Evolutionary conservation across 2,113 vertebrate genomes (phyloP), one percentile per base, ranked within the genome.

Genomic region (Euleptes europaea): DNA sequence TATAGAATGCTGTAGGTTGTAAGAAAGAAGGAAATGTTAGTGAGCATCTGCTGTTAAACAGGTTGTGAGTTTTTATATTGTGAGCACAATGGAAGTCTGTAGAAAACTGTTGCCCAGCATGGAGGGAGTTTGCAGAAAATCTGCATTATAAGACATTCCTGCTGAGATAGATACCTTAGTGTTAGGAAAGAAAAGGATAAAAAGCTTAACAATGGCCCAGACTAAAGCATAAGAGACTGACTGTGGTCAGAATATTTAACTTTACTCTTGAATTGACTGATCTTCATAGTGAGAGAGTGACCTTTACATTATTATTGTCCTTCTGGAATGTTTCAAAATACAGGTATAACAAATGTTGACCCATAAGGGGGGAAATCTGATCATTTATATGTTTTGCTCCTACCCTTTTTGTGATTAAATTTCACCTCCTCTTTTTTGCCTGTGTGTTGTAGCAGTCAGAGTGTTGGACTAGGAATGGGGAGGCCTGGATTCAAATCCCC

Each of bases 21-120:
- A 79, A 79, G 51, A 71, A 72, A 2, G 26, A 70, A 23, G 7
- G 15, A 65, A 69, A 44, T 54, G 26, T 42, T 6, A n/a, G 5
- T 26, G 2, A 4, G 28, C 2, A 0, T 44, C 12, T 0, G 9
- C 33, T 88, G 42, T 15, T 6, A 13, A 12, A 0, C 49, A 28
- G 35, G 33, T 74, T 23, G 5, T 54, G 38, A 44, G n/a, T 33
- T 33, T 80, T 88, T 90, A 33, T 5, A 3, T 57, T 26, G 33
- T 21, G 15, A 2, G 3, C 63, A 51, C 60, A 81, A 4, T 2
- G 54, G n/a, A 47, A 77, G 86, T 21, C 28, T 85, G 13, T 71
- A 70, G 40, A 70, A 83, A 28, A 12, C 44, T 9, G 21, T 84
- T 89, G 31, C 66, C 1, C n/a, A 77, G 26, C 40, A 84, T 21